These are phyloP conservation scores for Abramis brama DNA, from an alignment of 2,113 vertebrate genomes.

Conservation along the genomic window DNA sequence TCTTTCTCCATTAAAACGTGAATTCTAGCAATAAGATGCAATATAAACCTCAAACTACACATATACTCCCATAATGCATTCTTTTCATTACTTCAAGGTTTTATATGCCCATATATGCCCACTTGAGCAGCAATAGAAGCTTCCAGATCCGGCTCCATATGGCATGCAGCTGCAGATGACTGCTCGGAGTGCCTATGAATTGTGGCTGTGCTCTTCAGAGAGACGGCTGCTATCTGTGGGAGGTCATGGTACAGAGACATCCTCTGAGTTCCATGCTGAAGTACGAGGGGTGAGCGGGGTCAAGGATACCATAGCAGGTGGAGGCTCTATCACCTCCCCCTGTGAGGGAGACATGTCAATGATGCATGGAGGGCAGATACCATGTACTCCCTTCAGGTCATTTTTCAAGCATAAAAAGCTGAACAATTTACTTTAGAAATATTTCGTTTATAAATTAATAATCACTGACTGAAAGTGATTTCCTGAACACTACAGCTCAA, in stretches of 20 bases:
- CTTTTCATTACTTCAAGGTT: constrained; percentile 10
- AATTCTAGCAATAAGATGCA: neutral
- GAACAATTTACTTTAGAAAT: neutral
- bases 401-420: constrained; percentile 17
- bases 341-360: constrained; percentile 25
- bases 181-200: constrained; percentile 40
- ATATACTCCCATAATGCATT: neutral
- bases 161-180: constrained; percentile 54
- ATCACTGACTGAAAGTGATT: neutral
- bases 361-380: constrained; percentile 42
- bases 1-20: neutral
- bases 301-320: constrained; percentile 47
- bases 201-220: constrained; percentile 53
- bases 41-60: neutral
- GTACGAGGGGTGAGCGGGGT: constrained; percentile 30
- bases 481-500: neutral
- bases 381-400: constrained; percentile 31
- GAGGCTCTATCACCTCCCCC: constrained; percentile 26
- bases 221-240: constrained; percentile 52
- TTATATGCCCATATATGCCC: constrained; percentile 51
- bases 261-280: constrained; percentile 43
- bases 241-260: constrained; percentile 43
- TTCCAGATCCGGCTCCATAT: constrained; percentile 53
- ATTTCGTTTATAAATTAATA: neutral
- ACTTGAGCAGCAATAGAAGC: constrained; percentile 36